A percentile compares a stretch with the other conserved stretches of the same genome.
phyloP scores from a whole-genome alignment of 2,797 vertebrate species.

The Acipenser ruthenus region DNA sequence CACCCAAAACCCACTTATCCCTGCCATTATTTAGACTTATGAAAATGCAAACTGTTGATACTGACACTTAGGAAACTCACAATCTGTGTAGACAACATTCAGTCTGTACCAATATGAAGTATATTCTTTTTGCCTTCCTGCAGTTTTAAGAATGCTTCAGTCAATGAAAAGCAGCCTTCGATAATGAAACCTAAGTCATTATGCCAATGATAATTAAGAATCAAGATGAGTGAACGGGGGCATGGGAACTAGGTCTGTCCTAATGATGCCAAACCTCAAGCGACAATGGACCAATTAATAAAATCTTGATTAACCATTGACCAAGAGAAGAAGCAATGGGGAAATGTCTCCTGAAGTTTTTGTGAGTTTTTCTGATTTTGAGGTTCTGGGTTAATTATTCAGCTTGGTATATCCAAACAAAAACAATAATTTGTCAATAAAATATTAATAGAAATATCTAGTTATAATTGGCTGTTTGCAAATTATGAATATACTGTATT shows the following conservation, averaged over 20 bases:
- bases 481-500: no score
- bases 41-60: no score
- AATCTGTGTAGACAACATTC: no score
- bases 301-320: not conserved
- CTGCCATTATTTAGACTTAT: no score
- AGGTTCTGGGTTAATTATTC: not conserved
- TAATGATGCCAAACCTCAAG: not conserved
- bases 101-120: no score
- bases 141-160: not conserved
- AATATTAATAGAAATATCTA: no score
- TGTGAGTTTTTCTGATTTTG: not conserved
- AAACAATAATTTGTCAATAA: no score
- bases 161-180: not conserved
- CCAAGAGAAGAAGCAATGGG: not conserved
- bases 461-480: no score
- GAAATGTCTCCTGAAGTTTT: not conserved
- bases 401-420: no score
- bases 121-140: not conserved
- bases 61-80: no score
- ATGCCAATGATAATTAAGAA: not conserved
- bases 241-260: not conserved
- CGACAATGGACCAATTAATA: constrained; percentile 1
- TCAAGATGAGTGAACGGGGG: not conserved
- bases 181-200: not conserved
- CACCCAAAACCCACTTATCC: no score